A percentile compares a stretch with the other conserved stretches of the same genome.
phyloP scores from a whole-genome alignment of 2,888 invertebrate species.

The Polia nebulosa region DNA sequence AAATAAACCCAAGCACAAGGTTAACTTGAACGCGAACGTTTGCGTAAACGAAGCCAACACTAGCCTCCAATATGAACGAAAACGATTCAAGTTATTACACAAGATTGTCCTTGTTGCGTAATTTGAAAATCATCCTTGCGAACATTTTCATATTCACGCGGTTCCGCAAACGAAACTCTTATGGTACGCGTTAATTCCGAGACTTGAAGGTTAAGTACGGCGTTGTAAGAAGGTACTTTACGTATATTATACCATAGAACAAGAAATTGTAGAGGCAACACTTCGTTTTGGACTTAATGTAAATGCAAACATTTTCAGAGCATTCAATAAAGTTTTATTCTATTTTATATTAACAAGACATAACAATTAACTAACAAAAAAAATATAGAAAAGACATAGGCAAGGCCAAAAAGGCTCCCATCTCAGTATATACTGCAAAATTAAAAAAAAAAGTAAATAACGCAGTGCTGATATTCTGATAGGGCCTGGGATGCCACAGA shows the following conservation, averaged over 20 bases:
- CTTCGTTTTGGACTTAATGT: neutral
- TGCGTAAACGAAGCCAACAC: slow-evolving; percentile 30
- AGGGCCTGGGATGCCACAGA: no score
- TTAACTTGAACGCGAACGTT: slow-evolving; percentile 20
- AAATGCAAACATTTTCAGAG: neutral
- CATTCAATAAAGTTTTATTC: no score
- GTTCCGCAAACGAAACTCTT: slow-evolving; percentile 46
- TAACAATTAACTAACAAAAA: no score
- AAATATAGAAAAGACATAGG: no score
- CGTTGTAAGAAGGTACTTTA: slow-evolving; percentile 44
- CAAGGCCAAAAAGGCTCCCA: no score
- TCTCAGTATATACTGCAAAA: no score
- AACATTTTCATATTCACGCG: slow-evolving; percentile 64
- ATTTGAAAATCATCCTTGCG: slow-evolving; percentile 62
- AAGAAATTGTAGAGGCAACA: slow-evolving; percentile 1
- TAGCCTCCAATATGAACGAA: slow-evolving; percentile 46
- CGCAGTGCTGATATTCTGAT: no score
- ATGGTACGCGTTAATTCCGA: slow-evolving; percentile 58
- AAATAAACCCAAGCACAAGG: slow-evolving; percentile 4
- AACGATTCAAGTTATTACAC: slow-evolving; percentile 57
- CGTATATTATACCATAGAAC: slow-evolving; percentile 34
- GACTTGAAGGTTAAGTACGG: slow-evolving; percentile 40
- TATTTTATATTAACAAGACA: no score
- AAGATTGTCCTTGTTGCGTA: slow-evolving; percentile 59
- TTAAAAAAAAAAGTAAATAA: no score